Conservation (phyloP, 2,888 invertebrate species). For the Odiellus spinosus region DNA sequence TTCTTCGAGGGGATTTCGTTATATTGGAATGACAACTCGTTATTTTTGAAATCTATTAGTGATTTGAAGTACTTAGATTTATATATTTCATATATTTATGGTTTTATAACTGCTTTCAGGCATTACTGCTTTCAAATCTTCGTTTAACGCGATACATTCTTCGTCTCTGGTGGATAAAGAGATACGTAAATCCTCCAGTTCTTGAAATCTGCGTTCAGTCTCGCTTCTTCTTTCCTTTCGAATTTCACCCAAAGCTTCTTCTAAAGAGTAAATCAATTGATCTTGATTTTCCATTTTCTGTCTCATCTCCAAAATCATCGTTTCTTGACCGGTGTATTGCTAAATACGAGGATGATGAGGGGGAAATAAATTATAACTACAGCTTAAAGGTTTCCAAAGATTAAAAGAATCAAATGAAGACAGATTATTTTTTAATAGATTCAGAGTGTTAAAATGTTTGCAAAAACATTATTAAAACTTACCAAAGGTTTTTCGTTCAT, state of each 20-base stretch:
- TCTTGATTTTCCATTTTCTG: constrained; percentile 25
- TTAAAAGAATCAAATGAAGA: too few relatives aligned
- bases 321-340: constrained; percentile 18
- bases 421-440: too few relatives aligned
- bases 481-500: too few relatives aligned
- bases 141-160: constrained; percentile 21
- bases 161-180: constrained; percentile 19
- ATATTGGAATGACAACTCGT: too few relatives aligned
- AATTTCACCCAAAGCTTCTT: constrained; percentile 23
- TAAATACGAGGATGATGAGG: constrained; percentile 4
- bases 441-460: too few relatives aligned
- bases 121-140: constrained; percentile 23
- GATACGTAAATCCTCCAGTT: constrained; percentile 20
- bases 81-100: too few relatives aligned
- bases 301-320: constrained; percentile 22
- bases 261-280: constrained; percentile 23
- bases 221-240: constrained; percentile 20
- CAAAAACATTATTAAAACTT: too few relatives aligned
- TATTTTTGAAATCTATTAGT: too few relatives aligned
- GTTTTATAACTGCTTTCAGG: too few relatives aligned
- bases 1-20: too few relatives aligned
- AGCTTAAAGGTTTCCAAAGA: background rate
- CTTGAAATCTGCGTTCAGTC: constrained; percentile 14
- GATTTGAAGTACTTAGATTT: too few relatives aligned
- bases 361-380: background rate